These are phyloP conservation scores for Agrotis clavis DNA, from an alignment of 2,888 invertebrate species.

Conservation along the genomic window DNA sequence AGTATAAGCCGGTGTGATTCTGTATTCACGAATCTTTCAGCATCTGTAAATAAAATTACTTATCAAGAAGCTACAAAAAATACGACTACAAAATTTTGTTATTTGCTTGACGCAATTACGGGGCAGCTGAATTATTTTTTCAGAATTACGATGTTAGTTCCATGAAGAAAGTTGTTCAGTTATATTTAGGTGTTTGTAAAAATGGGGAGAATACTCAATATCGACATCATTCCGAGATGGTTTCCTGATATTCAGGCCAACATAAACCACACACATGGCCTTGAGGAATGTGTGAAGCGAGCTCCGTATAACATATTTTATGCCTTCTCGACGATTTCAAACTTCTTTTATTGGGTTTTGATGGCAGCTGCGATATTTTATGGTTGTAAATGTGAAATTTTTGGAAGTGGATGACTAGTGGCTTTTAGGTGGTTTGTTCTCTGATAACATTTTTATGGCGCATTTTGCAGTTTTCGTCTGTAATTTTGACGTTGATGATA, in stretches of 20 bases:
- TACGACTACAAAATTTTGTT: no score
- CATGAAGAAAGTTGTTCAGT: no score
- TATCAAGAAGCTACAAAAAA: no score
- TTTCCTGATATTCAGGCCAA: conserved; percentile 26
- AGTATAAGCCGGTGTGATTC: not conserved
- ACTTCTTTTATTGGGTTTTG: conserved; percentile 54
- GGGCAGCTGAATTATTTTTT: no score
- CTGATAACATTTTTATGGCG: conserved; percentile 28
- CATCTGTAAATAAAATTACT: not conserved
- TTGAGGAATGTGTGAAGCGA: conserved; percentile 52
- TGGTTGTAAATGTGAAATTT: conserved; percentile 39
- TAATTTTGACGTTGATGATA: not conserved
- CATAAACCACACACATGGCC: conserved; percentile 47
- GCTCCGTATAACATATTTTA: conserved; percentile 42
- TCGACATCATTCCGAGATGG: not conserved
- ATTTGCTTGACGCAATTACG: no score
- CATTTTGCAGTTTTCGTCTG: conserved; percentile 14
- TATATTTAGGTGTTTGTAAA: no score
- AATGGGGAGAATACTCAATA: no score
- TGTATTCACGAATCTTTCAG: not conserved
- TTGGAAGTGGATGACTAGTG: conserved; percentile 38
- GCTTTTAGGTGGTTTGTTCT: conserved; percentile 12
- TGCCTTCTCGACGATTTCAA: conserved; percentile 45
- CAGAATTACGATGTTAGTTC: no score
- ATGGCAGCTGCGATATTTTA: conserved; percentile 54